Percentiles rank a stretch among this genome's conserved stretches.
Conservation (phyloP, 2,797 vertebrate species). For the Thripadectes ignobilis region DNA sequence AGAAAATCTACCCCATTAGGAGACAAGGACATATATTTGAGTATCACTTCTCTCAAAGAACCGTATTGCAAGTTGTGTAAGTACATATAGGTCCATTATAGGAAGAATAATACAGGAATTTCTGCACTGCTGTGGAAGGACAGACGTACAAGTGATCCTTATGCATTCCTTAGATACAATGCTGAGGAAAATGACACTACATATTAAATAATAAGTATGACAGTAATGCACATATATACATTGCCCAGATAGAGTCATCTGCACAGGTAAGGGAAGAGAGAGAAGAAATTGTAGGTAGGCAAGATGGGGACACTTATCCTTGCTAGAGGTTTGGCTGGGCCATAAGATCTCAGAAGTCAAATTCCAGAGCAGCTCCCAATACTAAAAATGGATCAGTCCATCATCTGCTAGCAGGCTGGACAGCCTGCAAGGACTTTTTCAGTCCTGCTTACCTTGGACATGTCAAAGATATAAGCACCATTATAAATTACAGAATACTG, state of each 20-base stretch:
- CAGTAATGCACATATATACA: background rate
- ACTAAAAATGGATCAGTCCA: background rate
- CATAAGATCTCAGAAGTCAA: background rate
- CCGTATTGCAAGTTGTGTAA: background rate
- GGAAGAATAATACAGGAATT: background rate
- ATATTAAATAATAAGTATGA: background rate
- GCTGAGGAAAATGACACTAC: background rate
- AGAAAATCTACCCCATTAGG: background rate
- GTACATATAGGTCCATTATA: background rate
- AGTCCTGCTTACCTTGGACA: background rate
- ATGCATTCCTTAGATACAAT: background rate
- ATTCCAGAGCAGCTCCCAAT: background rate
- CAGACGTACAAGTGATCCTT: background rate
- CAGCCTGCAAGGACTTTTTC: background rate
- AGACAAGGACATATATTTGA: background rate
- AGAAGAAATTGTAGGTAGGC: background rate
- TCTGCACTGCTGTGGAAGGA: background rate
- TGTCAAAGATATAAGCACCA: background rate
- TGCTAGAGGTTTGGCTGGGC: background rate
- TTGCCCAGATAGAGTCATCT: background rate
- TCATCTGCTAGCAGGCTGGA: background rate
- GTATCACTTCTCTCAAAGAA: background rate
- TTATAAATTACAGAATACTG: background rate
- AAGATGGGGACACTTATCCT: background rate
- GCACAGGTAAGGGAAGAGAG: background rate